Evolutionary conservation across 30 jellyfish, hydroid and myxozoan genomes (phyloP).

Genomic region (Hydra vulgaris): DNA sequence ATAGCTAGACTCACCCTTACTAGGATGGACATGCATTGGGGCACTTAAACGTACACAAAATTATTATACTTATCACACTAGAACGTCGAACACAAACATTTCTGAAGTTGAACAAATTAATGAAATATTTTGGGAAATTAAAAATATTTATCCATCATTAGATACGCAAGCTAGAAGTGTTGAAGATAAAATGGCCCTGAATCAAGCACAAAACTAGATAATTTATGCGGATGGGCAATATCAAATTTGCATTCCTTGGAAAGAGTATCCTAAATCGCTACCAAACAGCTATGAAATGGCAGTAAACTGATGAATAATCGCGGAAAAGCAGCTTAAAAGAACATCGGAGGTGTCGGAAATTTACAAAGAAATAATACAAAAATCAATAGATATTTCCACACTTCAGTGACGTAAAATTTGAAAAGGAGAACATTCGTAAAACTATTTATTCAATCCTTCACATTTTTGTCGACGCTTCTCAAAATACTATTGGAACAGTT

Average conservation of each 20-base stretch:
- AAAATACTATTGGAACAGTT: no score
- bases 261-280: no score
- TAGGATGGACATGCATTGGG: constrained; percentile 6
- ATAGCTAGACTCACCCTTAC: not conserved
- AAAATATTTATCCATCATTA: not conserved
- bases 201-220: no score
- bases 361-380: not conserved
- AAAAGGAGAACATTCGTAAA: no score
- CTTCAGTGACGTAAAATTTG: constrained; percentile 12
- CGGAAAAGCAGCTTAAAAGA: not conserved
- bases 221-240: no score
- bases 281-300: no score
- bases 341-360: not conserved
- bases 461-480: not conserved
- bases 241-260: constrained; percentile 1
- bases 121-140: not conserved
- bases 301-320: not conserved
- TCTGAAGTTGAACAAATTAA: not conserved
- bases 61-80: not conserved
- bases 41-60: not conserved
- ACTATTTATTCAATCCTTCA: constrained; percentile 1
- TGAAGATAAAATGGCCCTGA: no score
- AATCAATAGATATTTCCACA: constrained; percentile 2
- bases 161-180: no score
- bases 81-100: no score